phyloP scores from a whole-genome alignment of 2,797 vertebrate genomes.

The Phrynocephalus guinanensis region DNA sequence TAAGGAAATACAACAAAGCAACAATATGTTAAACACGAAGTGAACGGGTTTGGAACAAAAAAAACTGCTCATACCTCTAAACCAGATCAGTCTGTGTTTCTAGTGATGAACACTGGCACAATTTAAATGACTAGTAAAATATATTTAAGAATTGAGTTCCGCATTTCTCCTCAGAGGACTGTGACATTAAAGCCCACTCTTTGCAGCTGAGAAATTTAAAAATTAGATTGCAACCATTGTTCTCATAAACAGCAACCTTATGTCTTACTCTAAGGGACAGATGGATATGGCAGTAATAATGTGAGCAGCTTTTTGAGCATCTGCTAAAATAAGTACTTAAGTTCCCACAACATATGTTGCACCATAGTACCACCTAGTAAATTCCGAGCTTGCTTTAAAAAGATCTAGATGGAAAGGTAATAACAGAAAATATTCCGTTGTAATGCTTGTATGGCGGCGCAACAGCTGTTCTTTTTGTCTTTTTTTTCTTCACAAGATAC shows the following conservation, averaged over 20 bases:
- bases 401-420: background rate
- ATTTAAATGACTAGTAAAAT: background rate
- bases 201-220: background rate
- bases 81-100: background rate
- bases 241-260: background rate
- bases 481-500: background rate
- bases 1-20: background rate
- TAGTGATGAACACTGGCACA: background rate
- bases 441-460: background rate
- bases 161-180: background rate
- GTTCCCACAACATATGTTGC: background rate
- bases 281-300: background rate
- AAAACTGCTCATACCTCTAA: background rate
- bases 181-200: background rate
- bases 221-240: background rate
- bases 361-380: background rate
- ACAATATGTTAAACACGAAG: background rate
- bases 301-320: conserved; percentile 26
- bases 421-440: conserved; percentile 6
- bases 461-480: conserved; percentile 35
- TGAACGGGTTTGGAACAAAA: background rate
- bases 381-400: background rate
- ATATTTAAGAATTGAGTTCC: background rate
- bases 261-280: background rate
- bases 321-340: conserved; percentile 26